phyloP scores from a whole-genome alignment of 2,888 invertebrate genomes.

The Stegophylla sp. region DNA sequence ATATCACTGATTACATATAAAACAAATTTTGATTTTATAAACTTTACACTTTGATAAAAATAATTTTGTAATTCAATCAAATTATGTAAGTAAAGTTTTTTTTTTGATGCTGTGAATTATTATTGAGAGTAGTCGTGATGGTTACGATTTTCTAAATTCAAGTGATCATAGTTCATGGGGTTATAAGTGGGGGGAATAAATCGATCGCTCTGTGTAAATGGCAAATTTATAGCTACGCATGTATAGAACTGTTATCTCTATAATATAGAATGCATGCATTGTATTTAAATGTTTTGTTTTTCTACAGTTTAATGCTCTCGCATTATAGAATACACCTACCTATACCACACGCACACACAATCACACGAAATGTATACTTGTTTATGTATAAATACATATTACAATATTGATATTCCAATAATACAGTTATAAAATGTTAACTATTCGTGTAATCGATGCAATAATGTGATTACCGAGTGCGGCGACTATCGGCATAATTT shows the following conservation, averaged over 20 bases:
- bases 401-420: conserved; percentile 34
- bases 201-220: conserved; percentile 27
- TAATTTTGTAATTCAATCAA: neutral
- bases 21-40: too few species aligned
- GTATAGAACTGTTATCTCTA: conserved; percentile 20
- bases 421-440: conserved; percentile 57
- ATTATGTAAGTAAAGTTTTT: neutral
- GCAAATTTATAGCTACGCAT: conserved; percentile 22
- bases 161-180: conserved; percentile 22
- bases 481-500: conserved; percentile 44
- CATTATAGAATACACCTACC: neutral
- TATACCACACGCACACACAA: neutral
- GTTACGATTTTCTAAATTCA: conserved; percentile 5
- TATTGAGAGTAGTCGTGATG: neutral
- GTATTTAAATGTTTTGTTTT: conserved; percentile 52
- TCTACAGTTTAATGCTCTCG: conserved; percentile 35
- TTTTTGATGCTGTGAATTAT: neutral
- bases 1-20: too few species aligned
- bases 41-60: neutral
- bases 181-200: conserved; percentile 26
- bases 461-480: conserved; percentile 33
- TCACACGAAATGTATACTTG: conserved; percentile 11
- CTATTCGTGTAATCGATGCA: conserved; percentile 33
- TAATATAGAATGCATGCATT: conserved; percentile 23
- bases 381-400: conserved; percentile 23